These are phyloP conservation scores for Mus spicilegus DNA, from an alignment of 2,113 vertebrate genomes.

Conservation along the genomic window DNA sequence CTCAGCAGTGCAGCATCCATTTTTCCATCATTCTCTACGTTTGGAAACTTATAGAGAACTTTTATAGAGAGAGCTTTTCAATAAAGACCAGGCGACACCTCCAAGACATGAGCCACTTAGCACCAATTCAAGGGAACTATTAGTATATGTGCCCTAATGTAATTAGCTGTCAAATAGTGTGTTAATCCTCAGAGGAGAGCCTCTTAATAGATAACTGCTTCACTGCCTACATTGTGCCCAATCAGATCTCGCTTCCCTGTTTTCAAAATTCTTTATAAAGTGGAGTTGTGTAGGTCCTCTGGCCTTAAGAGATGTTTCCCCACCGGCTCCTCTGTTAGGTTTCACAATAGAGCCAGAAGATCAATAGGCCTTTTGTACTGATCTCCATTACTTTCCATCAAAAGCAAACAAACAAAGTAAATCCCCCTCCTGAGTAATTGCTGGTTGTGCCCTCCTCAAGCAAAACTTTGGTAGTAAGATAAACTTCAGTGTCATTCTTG, in stretches of 20 bases:
- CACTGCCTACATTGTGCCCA: conserved; percentile 55
- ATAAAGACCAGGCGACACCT: conserved; percentile 67
- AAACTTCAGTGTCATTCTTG: conserved; percentile 74
- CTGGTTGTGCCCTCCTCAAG: conserved; percentile 70
- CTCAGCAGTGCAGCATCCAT: conserved; percentile 85
- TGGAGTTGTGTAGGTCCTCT: neutral
- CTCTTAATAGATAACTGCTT: conserved; percentile 71
- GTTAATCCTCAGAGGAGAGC: conserved; percentile 58
- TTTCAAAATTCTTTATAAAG: conserved; percentile 28
- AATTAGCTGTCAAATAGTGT: conserved; percentile 75
- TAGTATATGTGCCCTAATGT: conserved; percentile 77
- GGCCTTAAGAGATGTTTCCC: conserved; percentile 16
- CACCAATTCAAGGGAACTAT: conserved; percentile 66
- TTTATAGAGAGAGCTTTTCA: conserved; percentile 78
- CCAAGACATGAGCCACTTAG: conserved; percentile 74
- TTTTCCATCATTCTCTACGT: conserved; percentile 77
- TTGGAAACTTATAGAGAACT: conserved; percentile 81
- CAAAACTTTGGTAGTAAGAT: conserved; percentile 79
- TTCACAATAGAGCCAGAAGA: conserved; percentile 67
- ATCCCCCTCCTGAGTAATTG: conserved; percentile 76
- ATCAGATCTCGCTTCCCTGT: conserved; percentile 41
- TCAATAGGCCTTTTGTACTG: conserved; percentile 79
- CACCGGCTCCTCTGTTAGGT: conserved; percentile 27
- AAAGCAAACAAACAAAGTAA: conserved; percentile 79
- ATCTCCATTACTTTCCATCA: conserved; percentile 78